phyloP scores from a whole-genome alignment of 2,888 invertebrate species.

The Oithona nana region DNA sequence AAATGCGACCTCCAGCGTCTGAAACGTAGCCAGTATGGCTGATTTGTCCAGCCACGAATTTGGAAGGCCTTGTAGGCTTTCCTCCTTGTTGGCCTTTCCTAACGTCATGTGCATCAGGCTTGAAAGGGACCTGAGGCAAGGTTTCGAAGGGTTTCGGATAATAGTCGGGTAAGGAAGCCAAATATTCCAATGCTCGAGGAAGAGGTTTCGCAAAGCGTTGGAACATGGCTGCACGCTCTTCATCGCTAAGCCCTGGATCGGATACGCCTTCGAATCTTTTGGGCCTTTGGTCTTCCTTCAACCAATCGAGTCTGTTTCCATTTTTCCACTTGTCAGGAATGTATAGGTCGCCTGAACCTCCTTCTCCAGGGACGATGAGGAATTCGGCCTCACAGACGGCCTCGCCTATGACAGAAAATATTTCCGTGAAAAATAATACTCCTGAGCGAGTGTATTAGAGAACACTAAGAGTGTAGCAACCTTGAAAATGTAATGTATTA shows the following conservation, averaged over 20 bases:
- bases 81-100: background rate
- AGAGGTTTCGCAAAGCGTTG: conserved; percentile 6
- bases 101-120: background rate
- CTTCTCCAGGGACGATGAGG: background rate
- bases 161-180: conserved; percentile 14
- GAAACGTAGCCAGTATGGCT: conserved; percentile 8
- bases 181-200: conserved; percentile 4
- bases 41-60: conserved; percentile 5
- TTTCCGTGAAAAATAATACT: too few relatives aligned
- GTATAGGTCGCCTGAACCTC: conserved; percentile 6
- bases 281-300: conserved; percentile 6
- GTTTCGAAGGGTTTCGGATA: background rate
- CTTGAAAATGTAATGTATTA: too few relatives aligned
- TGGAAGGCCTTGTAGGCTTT: conserved; percentile 1
- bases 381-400: conserved; percentile 17
- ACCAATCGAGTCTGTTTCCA: conserved; percentile 12
- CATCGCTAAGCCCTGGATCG: conserved; percentile 6
- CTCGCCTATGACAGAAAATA: too few relatives aligned
- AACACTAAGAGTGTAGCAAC: too few relatives aligned
- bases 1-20: conserved; percentile 2
- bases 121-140: background rate
- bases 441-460: too few relatives aligned
- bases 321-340: conserved; percentile 9
- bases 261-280: background rate
- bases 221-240: conserved; percentile 6